Evolutionary conservation across 2,888 invertebrate genomes (phyloP).

Genomic region (Nipponacmea schrenckii): DNA sequence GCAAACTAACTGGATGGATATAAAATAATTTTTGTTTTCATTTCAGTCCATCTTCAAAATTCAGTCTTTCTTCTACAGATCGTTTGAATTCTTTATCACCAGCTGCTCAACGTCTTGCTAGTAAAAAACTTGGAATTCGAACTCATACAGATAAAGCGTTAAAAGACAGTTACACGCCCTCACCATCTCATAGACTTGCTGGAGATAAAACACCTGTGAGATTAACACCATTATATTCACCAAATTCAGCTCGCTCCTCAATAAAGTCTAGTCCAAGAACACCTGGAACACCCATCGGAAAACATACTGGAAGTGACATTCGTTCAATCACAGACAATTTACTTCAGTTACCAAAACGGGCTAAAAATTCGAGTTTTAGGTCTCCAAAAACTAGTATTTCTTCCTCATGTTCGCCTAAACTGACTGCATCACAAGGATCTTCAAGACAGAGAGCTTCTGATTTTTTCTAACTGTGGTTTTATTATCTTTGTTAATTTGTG

Average conservation of each 20-base stretch:
- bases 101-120: constrained; percentile 89
- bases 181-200: constrained; percentile 63
- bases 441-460: too few species aligned
- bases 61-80: constrained; percentile 74
- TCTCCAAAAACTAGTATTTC: too few species aligned
- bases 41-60: constrained; percentile 57
- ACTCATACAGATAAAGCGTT: constrained; percentile 71
- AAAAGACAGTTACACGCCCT: constrained; percentile 73
- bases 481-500: too few species aligned
- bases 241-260: constrained; percentile 28
- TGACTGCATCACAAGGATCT: too few species aligned
- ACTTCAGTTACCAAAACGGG: constrained; percentile 75
- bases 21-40: constrained; percentile 16
- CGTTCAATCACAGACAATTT: constrained; percentile 82
- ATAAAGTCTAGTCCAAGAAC: constrained; percentile 34
- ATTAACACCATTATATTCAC: constrained; percentile 45
- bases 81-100: constrained; percentile 92
- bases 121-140: constrained; percentile 75
- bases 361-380: constrained; percentile 82
- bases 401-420: too few species aligned
- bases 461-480: too few species aligned
- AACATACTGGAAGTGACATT: constrained; percentile 67
- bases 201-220: constrained; percentile 53
- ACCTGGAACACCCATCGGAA: constrained; percentile 37
- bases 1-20: too few species aligned